Percentiles rank a stretch among this genome's conserved stretches.
Evolutionary conservation across 2,888 invertebrate species (phyloP).

Genomic region (Lycaena phlaeas): DNA sequence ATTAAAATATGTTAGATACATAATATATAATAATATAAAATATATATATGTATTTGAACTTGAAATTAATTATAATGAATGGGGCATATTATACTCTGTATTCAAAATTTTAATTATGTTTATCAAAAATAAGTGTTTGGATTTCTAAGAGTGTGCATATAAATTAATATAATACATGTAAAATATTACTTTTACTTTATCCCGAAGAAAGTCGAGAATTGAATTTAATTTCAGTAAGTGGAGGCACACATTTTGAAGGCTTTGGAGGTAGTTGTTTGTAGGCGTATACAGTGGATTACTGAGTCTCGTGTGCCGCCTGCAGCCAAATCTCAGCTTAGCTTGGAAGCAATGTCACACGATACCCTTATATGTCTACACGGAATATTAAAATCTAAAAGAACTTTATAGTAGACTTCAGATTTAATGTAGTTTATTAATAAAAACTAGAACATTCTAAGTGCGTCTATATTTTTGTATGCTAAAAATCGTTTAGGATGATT

Average conservation of each 20-base stretch:
- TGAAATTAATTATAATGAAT: no score
- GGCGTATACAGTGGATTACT: constrained; percentile 5
- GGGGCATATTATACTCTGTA: no score
- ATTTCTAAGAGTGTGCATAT: no score
- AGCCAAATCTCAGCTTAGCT: constrained; percentile 7
- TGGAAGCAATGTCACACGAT: not conserved
- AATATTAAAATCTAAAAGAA: not conserved
- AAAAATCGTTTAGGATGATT: not conserved
- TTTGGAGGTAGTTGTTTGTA: not conserved
- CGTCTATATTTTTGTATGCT: not conserved
- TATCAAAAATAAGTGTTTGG: no score
- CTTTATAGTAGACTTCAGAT: not conserved
- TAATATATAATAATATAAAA: no score
- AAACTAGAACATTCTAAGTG: not conserved
- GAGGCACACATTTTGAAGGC: not conserved
- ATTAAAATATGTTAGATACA: no score
- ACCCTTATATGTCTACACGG: not conserved
- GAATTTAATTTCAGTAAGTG: not conserved
- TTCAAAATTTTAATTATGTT: no score
- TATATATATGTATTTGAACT: no score
- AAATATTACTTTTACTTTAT: no score
- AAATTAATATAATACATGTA: no score
- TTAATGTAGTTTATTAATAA: no score
- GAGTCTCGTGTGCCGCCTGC: not conserved
- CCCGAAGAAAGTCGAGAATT: no score